These are phyloP conservation scores for Peromyscus aztecus DNA, from an alignment of 2,797 vertebrate species.

Conservation along the genomic window DNA sequence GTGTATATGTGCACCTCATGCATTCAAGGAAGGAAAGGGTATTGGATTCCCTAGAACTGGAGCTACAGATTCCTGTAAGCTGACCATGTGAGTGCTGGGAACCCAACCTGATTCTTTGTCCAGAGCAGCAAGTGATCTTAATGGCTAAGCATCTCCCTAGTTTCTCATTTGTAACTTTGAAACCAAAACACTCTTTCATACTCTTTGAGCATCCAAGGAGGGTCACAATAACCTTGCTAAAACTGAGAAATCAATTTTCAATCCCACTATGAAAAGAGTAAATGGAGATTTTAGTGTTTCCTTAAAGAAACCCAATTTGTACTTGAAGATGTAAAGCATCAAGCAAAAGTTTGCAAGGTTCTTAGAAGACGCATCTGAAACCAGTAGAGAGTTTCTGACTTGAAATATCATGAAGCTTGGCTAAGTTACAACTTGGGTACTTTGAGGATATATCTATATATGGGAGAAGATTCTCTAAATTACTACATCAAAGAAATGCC, in stretches of 20 bases:
- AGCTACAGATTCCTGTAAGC: background rate
- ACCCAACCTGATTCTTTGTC: background rate
- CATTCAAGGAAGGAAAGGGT: background rate
- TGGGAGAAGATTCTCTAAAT: background rate
- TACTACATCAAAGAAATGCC: slow-evolving; percentile 44
- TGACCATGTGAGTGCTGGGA: background rate
- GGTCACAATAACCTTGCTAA: slow-evolving; percentile 20
- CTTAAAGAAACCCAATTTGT: slow-evolving; percentile 70
- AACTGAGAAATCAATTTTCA: slow-evolving; percentile 68
- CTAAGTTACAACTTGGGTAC: slow-evolving; percentile 62
- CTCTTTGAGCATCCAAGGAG: background rate
- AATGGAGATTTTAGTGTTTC: slow-evolving; percentile 26
- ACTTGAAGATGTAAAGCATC: slow-evolving; percentile 65
- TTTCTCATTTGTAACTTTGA: slow-evolving; percentile 44
- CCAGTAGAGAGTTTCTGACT: slow-evolving; percentile 48
- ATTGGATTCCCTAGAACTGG: background rate
- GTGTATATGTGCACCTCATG: background rate
- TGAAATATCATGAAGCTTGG: slow-evolving; percentile 47
- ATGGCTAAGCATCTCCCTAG: background rate
- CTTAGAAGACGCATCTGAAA: slow-evolving; percentile 71
- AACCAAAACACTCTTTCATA: background rate
- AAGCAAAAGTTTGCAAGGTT: slow-evolving; percentile 32
- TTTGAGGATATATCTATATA: slow-evolving; percentile 28
- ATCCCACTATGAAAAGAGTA: slow-evolving; percentile 52
- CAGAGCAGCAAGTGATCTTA: background rate